Conservation (phyloP, 2,888 invertebrate genomes). For the Hypomecis atomaria region DNA sequence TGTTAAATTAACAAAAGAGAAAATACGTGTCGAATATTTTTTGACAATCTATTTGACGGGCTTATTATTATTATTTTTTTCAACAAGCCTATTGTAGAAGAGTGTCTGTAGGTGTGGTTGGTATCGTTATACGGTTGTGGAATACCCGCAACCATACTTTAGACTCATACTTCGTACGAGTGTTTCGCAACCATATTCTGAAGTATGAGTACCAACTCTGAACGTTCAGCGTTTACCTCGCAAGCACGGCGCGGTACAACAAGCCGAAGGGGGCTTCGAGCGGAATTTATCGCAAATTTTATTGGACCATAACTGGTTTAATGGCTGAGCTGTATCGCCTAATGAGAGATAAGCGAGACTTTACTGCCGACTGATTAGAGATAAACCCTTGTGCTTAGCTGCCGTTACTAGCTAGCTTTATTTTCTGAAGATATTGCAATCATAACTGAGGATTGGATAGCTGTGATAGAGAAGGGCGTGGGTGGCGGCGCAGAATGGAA, state of each 20-base stretch:
- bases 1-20: too few species aligned
- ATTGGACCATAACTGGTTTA: slow-evolving; percentile 59
- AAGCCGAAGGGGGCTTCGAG: slow-evolving; percentile 32
- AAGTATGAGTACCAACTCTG: neutral
- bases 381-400: slow-evolving; percentile 41
- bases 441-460: slow-evolving; percentile 27
- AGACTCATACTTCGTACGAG: too few species aligned
- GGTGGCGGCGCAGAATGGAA: too few species aligned
- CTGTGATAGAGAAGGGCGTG: slow-evolving; percentile 1
- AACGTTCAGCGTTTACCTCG: neutral
- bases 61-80: too few species aligned
- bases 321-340: slow-evolving; percentile 56
- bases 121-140: too few species aligned
- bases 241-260: slow-evolving; percentile 18
- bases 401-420: slow-evolving; percentile 27
- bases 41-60: too few species aligned
- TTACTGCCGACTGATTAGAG: slow-evolving; percentile 40
- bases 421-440: slow-evolving; percentile 33
- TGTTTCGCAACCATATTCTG: neutral
- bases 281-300: slow-evolving; percentile 62
- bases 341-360: slow-evolving; percentile 62
- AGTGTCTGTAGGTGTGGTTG: too few species aligned
- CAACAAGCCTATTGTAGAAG: too few species aligned
- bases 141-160: too few species aligned
- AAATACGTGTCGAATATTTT: too few species aligned